These are phyloP conservation scores for Microplitis deprimator DNA, from an alignment of 2,888 invertebrate genomes.

Conservation along the genomic window DNA sequence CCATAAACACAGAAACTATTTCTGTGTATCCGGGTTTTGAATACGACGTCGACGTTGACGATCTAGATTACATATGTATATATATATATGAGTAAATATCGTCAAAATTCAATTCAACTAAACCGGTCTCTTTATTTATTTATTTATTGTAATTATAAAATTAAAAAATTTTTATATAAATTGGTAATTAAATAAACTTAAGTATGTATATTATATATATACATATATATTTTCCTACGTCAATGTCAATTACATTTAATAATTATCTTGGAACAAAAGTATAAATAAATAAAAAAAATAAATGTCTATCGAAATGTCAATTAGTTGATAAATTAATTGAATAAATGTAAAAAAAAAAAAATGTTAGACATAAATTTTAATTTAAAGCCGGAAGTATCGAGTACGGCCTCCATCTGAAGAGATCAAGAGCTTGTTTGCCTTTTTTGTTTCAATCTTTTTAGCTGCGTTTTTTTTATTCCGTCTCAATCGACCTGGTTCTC, in stretches of 20 bases:
- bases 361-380: neutral
- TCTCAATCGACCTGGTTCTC: slow-evolving; percentile 6
- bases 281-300: neutral
- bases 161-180: too few relatives aligned
- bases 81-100: neutral
- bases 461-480: neutral
- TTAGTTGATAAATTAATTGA: neutral
- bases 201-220: too few relatives aligned
- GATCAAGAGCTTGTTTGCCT: slow-evolving; percentile 4
- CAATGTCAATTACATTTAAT: neutral
- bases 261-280: neutral
- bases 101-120: neutral
- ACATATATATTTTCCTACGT: too few relatives aligned
- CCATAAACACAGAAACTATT: slow-evolving; percentile 55
- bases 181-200: too few relatives aligned
- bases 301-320: neutral
- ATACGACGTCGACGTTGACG: slow-evolving; percentile 33
- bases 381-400: slow-evolving; percentile 18
- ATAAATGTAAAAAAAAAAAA: neutral
- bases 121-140: neutral
- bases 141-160: neutral
- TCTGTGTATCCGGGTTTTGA: slow-evolving; percentile 62
- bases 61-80: slow-evolving; percentile 21
- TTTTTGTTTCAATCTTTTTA: slow-evolving; percentile 9
- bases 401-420: slow-evolving; percentile 18